Evolutionary conservation across 1,140 invertebrate genomes (phyloP).

Genomic region (Teleogryllus occipitalis): DNA sequence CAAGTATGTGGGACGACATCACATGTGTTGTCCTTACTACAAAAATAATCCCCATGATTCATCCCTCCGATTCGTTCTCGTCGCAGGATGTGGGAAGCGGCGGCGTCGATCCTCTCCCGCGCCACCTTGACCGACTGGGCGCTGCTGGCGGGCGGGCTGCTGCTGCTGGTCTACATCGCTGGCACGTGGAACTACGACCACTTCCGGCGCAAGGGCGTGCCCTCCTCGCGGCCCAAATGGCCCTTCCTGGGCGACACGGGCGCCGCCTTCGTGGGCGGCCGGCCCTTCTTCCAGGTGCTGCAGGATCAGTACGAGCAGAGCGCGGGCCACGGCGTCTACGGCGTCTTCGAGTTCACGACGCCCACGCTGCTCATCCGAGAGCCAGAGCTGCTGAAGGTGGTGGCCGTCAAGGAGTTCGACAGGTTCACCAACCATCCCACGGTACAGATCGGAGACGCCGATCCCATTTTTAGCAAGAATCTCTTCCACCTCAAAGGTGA

Average conservation of each 20-base stretch:
- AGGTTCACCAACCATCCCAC: conserved; percentile 40
- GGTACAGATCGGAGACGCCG: no score
- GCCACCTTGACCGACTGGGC: background rate
- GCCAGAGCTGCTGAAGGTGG: conserved; percentile 29
- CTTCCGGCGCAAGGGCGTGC: conserved; percentile 37
- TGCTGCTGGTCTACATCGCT: background rate
- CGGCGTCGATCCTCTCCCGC: no score
- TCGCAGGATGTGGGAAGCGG: no score
- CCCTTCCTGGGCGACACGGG: conserved; percentile 38
- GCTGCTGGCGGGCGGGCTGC: background rate
- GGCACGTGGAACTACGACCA: conserved; percentile 37
- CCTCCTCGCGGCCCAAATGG: conserved; percentile 34
- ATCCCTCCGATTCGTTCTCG: no score
- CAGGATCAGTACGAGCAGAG: background rate
- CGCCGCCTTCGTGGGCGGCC: conserved; percentile 17
- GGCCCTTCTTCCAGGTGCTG: conserved; percentile 2
- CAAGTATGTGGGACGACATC: no score
- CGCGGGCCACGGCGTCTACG: background rate
- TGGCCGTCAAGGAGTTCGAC: conserved; percentile 37
- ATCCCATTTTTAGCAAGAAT: no score
- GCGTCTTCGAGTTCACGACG: conserved; percentile 26
- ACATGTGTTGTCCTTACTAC: no score
- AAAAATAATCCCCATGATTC: no score
- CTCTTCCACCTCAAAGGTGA: no score
- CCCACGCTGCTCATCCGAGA: conserved; percentile 31